These are phyloP conservation scores for Spondyliosoma cantharus DNA, from an alignment of 2,797 vertebrate genomes.

Conservation along the genomic window DNA sequence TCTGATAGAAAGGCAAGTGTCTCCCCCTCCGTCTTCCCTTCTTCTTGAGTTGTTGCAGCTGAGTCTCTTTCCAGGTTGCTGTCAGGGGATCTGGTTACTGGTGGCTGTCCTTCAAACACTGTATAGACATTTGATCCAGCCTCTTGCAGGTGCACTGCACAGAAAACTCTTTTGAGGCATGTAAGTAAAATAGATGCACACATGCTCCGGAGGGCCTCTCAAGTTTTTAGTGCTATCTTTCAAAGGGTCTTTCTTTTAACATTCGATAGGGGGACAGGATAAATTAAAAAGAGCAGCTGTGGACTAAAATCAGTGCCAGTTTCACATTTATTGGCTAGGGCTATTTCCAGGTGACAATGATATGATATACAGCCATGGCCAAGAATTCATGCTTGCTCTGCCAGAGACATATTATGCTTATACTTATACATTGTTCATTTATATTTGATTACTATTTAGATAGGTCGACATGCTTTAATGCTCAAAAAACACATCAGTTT, in stretches of 20 bases:
- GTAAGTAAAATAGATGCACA: conserved; percentile 55
- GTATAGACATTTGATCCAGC: conserved; percentile 58
- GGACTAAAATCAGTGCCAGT: conserved; percentile 45
- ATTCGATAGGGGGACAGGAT: conserved; percentile 37
- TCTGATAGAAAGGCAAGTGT: conserved; percentile 44
- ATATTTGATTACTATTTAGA: too few species aligned
- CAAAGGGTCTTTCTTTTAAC: conserved; percentile 35
- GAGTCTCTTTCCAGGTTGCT: conserved; percentile 54
- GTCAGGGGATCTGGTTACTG: conserved; percentile 68
- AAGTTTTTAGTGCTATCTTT: conserved; percentile 30
- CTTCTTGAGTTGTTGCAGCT: conserved; percentile 23
- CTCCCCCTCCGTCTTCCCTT: conserved; percentile 22
- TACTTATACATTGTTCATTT: too few species aligned
- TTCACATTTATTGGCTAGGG: conserved; percentile 36
- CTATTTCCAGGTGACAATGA: conserved; percentile 33
- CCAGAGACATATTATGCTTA: background rate
- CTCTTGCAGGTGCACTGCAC: conserved; percentile 60
- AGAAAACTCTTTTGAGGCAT: conserved; percentile 60
- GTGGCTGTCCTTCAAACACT: conserved; percentile 57
- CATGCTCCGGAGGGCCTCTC: conserved; percentile 29
- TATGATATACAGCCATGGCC: conserved; percentile 12
- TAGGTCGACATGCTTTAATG: too few species aligned
- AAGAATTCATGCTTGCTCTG: conserved; percentile 12
- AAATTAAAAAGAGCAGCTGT: conserved; percentile 58
- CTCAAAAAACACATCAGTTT: too few species aligned